Base-by-base conservation (phyloP, 1,140 invertebrate genomes). In the Macrostomum lignano region DNA sequence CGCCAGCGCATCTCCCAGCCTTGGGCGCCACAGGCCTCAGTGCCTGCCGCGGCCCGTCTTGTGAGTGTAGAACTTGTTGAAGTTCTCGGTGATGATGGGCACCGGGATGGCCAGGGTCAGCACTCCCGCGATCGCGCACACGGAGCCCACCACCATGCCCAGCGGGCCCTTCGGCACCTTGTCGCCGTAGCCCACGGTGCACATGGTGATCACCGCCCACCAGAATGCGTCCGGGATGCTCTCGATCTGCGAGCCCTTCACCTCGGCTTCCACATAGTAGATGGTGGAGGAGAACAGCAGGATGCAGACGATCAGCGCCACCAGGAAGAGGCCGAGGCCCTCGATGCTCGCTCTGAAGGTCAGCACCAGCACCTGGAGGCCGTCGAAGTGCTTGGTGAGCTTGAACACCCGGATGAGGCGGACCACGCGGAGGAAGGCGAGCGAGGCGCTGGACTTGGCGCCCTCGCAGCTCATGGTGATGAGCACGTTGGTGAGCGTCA, bases 401-500 rank as follows among this genome's bases (percentile, higher is more conserved):
- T 57, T 57, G 41, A 57, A 55, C 36, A 57, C 44, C 35, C 54
- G 36, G 51, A 93, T 79, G 52, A 93, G 71, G 64, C 84, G 71
- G 60, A 93, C 84, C 49, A 91, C 82, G 62, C 82, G 69, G 46
- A 91, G 70, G 55, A 91, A 88, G 52, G 81, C 82, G 59, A 93
- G 69, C 56, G 79, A 88, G 55, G 81, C 79, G 64, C 86, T 76
- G 63, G 82, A 82, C 55, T 75, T 78, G 25, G 42, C 37, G 53
- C 76, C 72, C 58, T 81, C 73, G 42, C 51, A 63, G 36, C 40
- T 53, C 60, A 81, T 72, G 62, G 82, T 76, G 43, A 76, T 77
- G 51, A 84, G 72, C 38, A 82, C 79, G 41, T 78, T 88, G 50
- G 76, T 78, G 62, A 93, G 65, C 44, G 82, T 91, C 60, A 91